phyloP scores from a whole-genome alignment of 1,140 invertebrate genomes.

The Stegodyphus dumicola region DNA sequence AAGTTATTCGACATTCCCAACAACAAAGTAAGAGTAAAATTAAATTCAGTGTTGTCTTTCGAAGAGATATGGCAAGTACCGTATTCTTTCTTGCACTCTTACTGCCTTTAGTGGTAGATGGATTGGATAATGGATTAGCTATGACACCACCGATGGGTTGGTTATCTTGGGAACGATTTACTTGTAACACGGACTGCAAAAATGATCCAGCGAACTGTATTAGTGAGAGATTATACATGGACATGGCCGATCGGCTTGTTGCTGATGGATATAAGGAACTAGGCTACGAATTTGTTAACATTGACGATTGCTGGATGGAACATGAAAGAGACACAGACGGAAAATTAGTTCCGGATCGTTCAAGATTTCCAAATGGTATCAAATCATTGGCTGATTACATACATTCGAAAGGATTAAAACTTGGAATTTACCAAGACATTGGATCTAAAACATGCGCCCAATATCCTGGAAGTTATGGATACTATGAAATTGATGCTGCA shows the following conservation, averaged over 20 bases:
- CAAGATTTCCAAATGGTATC: constrained; percentile 92
- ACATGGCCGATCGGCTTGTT: constrained; percentile 91
- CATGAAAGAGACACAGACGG: constrained; percentile 70
- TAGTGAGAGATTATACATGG: constrained; percentile 85
- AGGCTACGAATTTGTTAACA: constrained; percentile 93
- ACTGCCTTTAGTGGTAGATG: constrained; percentile 70
- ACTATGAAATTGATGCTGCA: constrained; percentile 71
- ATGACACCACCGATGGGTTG: constrained; percentile 71
- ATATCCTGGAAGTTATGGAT: constrained; percentile 72
- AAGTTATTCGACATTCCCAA: no score
- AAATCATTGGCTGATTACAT: constrained; percentile 88
- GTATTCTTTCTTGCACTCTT: background rate
- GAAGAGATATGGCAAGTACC: no score
- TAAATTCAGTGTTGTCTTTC: background rate
- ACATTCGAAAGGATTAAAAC: constrained; percentile 72
- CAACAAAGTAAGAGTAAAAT: no score
- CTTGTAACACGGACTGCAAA: constrained; percentile 69
- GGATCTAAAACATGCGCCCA: constrained; percentile 73
- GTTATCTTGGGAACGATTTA: constrained; percentile 71
- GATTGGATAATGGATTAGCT: constrained; percentile 66
- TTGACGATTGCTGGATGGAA: constrained; percentile 96
- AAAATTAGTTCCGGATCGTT: constrained; percentile 84
- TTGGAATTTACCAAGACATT: constrained; percentile 75
- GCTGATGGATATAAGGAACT: constrained; percentile 87
- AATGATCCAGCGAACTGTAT: constrained; percentile 66